Evolutionary conservation across 2,113 vertebrate genomes (phyloP).

Genomic region (Tonatia bakeri): DNA sequence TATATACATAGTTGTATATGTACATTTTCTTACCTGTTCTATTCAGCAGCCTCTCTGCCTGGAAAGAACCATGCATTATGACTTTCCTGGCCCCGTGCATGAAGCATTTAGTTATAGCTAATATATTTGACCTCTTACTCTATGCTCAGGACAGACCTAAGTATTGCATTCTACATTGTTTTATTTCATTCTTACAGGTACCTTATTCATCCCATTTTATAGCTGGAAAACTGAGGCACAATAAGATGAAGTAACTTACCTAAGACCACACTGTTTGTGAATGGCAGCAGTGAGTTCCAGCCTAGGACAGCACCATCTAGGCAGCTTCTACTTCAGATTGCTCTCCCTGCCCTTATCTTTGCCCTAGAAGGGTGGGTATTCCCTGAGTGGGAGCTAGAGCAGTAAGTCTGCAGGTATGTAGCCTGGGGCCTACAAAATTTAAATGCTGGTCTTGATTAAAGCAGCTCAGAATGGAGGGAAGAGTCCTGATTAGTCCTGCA

Average conservation of each 20-base stretch:
- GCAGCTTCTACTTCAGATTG: neutral
- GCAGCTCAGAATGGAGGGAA: slow-evolving; percentile 7
- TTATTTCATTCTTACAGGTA: neutral
- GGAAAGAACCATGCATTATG: neutral
- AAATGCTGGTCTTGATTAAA: neutral
- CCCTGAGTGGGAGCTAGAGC: neutral
- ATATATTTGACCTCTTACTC: neutral
- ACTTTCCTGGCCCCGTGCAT: neutral
- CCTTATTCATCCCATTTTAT: neutral
- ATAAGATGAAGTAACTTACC: neutral
- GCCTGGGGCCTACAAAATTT: neutral
- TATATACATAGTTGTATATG: neutral
- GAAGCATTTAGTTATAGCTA: neutral
- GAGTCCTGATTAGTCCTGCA: neutral
- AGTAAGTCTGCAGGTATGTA: neutral
- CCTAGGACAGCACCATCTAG: neutral
- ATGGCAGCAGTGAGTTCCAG: neutral
- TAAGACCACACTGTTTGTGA: neutral
- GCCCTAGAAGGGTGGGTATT: neutral
- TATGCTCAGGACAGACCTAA: neutral
- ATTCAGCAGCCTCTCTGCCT: neutral
- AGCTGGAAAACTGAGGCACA: neutral
- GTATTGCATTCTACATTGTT: neutral
- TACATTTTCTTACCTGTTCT: neutral
- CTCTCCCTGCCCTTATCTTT: neutral